Base-by-base conservation (phyloP, 2,113 vertebrate genomes). In the Arizona elegans region DNA sequence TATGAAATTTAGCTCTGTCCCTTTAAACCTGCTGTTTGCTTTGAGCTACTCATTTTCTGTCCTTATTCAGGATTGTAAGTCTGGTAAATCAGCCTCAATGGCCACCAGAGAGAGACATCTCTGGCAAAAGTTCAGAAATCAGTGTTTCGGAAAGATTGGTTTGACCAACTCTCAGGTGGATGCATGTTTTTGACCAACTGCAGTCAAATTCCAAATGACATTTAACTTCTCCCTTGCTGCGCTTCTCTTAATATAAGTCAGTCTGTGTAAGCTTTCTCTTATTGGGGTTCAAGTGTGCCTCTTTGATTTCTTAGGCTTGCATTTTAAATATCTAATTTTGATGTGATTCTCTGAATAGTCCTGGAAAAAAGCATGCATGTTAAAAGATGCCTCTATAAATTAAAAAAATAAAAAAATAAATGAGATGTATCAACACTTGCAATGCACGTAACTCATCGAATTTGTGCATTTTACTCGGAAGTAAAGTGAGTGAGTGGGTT, bases 71-170 rank as follows among this genome's bases (percentile, higher is more conserved):
- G 95, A 5, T 94, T 97, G 93, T 95, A 93, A 96, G 92, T 93
- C 93, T 89, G 90, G 92, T 95, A 94, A 95, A 95, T 96, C 94
- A 95, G 43, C 43, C 94, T 96, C 96, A 75, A 90, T 93, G 96
- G 93, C 95, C 96, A 96, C 95, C 59, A 65, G 95, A 96, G 96
- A 97, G 96, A 97, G 94, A 92, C 92, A 92, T 93, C 93, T 96
- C 95, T 96, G 96, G 96, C 95, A 96, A 95, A 97, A 95, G 96
- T 96, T 97, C 96, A 96, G 96, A 95, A 97, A 96, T 95, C 95
- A 96, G 95, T 97, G 95, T 97, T 97, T 96, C 95, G 96, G 96
- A 98, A 97, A 97, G 96, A 95, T 96, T 96, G 94, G 94, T 97
- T 96, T 97, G 95, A 95, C 95, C 95, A 95, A 91, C 90, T 96